Evolutionary conservation across 2,797 vertebrate species (phyloP).

Genomic region (Xenentodon cancila): DNA sequence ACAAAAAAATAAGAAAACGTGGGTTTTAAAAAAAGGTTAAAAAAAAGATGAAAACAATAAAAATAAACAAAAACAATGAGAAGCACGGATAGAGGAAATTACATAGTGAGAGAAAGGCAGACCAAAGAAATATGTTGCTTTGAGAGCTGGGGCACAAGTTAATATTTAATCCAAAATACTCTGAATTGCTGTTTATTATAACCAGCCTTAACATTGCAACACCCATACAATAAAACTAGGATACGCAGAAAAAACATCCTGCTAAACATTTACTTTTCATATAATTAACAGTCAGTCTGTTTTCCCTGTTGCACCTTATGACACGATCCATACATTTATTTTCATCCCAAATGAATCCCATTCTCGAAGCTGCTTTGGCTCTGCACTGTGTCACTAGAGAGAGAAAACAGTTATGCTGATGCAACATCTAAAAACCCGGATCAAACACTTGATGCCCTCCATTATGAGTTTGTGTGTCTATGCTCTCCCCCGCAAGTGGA

Average conservation of each 20-base stretch:
- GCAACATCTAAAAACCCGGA: too few relatives aligned
- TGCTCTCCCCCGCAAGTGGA: conserved; percentile 52
- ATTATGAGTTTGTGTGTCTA: conserved; percentile 54
- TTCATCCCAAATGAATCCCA: conserved; percentile 6
- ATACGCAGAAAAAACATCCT: conserved; percentile 24
- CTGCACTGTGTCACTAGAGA: too few relatives aligned
- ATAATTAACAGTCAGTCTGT: conserved; percentile 4
- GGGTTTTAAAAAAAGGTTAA: conserved; percentile 1
- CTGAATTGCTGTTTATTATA: conserved; percentile 25
- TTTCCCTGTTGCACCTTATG: background rate
- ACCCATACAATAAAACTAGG: conserved; percentile 14
- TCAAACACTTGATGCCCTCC: conserved; percentile 21
- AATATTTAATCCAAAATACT: conserved; percentile 67
- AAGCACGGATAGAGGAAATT: conserved; percentile 11
- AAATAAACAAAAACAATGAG: background rate
- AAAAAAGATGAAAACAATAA: background rate
- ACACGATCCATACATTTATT: too few relatives aligned
- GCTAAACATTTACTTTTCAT: conserved; percentile 41
- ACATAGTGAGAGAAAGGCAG: conserved; percentile 5
- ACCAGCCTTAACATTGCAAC: conserved; percentile 26
- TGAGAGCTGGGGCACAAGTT: conserved; percentile 53
- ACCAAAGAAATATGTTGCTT: conserved; percentile 58
- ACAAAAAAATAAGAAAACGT: too few relatives aligned
- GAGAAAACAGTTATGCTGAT: too few relatives aligned
- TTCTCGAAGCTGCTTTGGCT: background rate